A percentile compares a stretch with the other conserved stretches of the same genome.
phyloP scores from a whole-genome alignment of 2,797 vertebrate species.

The Urosaurus nigricauda region DNA sequence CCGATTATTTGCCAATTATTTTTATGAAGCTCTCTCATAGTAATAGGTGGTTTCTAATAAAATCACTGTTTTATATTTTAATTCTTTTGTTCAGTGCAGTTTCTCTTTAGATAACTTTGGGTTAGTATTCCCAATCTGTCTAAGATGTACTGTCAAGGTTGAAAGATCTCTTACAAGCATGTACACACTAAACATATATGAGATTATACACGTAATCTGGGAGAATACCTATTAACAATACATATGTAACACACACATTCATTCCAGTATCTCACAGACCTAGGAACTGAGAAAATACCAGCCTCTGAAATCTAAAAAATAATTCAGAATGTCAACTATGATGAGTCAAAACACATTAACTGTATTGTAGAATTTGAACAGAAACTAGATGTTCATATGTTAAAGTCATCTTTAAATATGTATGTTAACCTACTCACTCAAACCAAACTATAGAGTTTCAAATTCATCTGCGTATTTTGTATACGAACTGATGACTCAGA shows the following conservation, averaged over 20 bases:
- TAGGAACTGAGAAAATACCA: constrained; percentile 3
- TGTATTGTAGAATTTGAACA: neutral
- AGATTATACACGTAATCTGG: neutral
- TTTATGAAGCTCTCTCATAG: neutral
- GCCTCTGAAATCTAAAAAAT: neutral
- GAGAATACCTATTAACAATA: neutral
- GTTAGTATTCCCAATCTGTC: too few species aligned
- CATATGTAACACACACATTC: neutral
- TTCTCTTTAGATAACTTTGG: too few species aligned
- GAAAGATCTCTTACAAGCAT: neutral
- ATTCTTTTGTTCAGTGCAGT: too few species aligned
- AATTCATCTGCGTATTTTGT: neutral
- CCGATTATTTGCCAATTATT: too few species aligned
- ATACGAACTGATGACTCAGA: neutral
- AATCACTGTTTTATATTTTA: too few species aligned
- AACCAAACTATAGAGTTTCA: neutral
- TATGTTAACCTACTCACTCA: neutral
- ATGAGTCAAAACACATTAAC: neutral
- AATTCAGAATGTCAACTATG: constrained; percentile 2
- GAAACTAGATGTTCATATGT: neutral
- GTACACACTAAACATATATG: neutral
- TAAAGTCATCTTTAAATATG: neutral
- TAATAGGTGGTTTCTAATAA: too few species aligned
- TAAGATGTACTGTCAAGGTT: too few species aligned
- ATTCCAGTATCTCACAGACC: neutral